These are phyloP conservation scores for Cassiopea xamachana DNA, from an alignment of 30 jellyfish, hydroid and myxozoan species.

Conservation along the genomic window DNA sequence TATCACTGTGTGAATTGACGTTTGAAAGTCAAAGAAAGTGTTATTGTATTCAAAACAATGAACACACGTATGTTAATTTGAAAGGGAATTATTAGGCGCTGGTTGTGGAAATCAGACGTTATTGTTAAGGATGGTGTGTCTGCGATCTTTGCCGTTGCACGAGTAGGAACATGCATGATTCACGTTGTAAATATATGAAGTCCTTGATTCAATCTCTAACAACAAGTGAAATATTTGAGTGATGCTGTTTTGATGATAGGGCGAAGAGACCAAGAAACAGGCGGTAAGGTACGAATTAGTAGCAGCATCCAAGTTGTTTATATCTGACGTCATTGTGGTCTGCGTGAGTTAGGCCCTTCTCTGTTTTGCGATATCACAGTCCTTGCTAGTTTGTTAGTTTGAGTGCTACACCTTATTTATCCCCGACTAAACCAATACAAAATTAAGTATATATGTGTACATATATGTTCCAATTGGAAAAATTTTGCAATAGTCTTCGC, in stretches of 20 bases:
- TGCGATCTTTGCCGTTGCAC: background rate
- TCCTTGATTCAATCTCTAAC: background rate
- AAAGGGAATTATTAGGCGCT: conserved; percentile 11
- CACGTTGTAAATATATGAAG: background rate
- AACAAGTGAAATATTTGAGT: background rate
- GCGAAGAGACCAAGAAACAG: background rate
- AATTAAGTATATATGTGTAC: too few species aligned
- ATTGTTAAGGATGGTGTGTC: background rate
- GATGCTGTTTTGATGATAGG: background rate
- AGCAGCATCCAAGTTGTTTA: background rate
- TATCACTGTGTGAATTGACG: background rate
- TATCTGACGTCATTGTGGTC: conserved; percentile 4
- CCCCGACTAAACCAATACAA: too few species aligned
- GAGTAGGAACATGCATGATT: conserved; percentile 1
- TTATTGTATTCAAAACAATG: background rate
- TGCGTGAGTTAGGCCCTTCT: background rate
- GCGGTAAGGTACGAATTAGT: background rate
- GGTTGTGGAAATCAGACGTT: conserved; percentile 25
- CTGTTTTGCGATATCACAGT: background rate
- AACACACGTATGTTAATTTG: conserved; percentile 5
- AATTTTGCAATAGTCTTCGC: too few species aligned
- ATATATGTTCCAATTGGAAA: too few species aligned
- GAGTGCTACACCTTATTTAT: too few species aligned
- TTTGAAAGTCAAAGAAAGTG: background rate
- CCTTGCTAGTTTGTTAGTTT: too few species aligned